Percentiles rank a stretch among this genome's conserved stretches.
Conservation (phyloP, 2,113 vertebrate genomes). For the Neolamprologus falcicula region DNA sequence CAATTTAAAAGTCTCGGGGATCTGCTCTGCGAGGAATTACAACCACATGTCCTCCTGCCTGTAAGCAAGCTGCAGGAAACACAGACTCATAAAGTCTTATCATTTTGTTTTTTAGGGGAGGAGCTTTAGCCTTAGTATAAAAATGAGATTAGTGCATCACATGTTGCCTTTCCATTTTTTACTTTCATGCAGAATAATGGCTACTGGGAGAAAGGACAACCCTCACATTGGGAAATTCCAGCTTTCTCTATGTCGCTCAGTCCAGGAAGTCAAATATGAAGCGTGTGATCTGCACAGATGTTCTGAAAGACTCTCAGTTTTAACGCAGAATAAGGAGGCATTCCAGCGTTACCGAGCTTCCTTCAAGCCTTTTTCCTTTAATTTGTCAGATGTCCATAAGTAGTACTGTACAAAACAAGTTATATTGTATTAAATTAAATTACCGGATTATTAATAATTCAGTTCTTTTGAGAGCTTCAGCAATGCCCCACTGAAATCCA, state of each 20-base stretch:
- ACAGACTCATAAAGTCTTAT: not conserved
- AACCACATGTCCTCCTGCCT: conserved; percentile 45
- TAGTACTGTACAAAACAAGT: not conserved
- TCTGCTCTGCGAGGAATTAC: conserved; percentile 38
- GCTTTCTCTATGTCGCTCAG: accelerated
- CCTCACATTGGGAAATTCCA: accelerated
- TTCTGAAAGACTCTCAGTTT: not conserved
- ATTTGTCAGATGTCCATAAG: not conserved
- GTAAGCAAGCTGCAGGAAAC: conserved; percentile 3
- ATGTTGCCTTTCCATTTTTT: not conserved
- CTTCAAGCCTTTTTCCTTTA: not conserved
- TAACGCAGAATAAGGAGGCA: not conserved
- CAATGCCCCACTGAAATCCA: not conserved
- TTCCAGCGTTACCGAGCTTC: not conserved
- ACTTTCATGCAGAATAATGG: not conserved
- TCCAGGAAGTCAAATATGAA: not conserved
- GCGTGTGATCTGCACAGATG: accelerated
- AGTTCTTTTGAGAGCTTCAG: not conserved
- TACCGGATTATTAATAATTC: not conserved
- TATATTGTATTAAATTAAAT: not conserved
- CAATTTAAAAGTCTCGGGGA: conserved; percentile 45
- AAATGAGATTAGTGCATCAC: not conserved
- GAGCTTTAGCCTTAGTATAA: not conserved
- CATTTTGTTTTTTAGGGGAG: not conserved
- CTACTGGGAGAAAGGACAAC: not conserved